Percentiles rank a stretch among this genome's conserved stretches.
These are phyloP conservation scores for Osmerus mordax DNA, from an alignment of 2,113 vertebrate genomes.

Conservation along the genomic window DNA sequence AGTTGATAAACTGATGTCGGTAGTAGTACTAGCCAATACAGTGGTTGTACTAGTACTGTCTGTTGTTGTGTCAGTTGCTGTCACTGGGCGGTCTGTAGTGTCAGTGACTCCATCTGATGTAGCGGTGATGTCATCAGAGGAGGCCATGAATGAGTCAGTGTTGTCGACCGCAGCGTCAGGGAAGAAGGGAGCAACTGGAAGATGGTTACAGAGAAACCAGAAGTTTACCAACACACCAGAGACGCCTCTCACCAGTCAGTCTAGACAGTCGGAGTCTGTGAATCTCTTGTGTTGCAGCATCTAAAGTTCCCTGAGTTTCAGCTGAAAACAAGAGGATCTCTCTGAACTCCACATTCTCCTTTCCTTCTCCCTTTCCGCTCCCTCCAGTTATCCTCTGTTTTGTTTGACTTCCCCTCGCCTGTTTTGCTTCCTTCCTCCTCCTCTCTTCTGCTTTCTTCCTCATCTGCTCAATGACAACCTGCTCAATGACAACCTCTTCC, in stretches of 20 bases:
- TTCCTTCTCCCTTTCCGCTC: no score
- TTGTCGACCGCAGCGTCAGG: constrained; percentile 1
- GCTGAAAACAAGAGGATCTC: no score
- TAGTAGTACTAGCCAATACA: background rate
- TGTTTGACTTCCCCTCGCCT: no score
- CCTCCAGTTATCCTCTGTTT: no score
- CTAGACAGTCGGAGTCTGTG: no score
- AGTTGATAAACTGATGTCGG: background rate
- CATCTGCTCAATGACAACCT: no score
- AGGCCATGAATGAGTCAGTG: background rate
- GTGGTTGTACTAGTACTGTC: background rate
- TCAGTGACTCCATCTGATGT: constrained; percentile 7
- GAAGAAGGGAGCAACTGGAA: constrained; percentile 14
- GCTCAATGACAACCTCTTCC: background rate
- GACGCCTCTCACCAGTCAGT: no score
- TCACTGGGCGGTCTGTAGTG: background rate
- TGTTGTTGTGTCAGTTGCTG: background rate
- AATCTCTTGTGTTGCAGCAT: no score
- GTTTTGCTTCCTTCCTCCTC: no score
- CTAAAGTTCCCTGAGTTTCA: no score
- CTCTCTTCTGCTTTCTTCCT: no score
- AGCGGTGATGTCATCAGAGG: background rate
- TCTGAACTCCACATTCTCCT: no score
- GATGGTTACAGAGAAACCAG: constrained; percentile 24
- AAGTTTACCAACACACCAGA: background rate